A percentile compares a stretch with the other conserved stretches of the same genome.
Conservation (phyloP, 2,113 vertebrate genomes). For the Castor canadensis region DNA sequence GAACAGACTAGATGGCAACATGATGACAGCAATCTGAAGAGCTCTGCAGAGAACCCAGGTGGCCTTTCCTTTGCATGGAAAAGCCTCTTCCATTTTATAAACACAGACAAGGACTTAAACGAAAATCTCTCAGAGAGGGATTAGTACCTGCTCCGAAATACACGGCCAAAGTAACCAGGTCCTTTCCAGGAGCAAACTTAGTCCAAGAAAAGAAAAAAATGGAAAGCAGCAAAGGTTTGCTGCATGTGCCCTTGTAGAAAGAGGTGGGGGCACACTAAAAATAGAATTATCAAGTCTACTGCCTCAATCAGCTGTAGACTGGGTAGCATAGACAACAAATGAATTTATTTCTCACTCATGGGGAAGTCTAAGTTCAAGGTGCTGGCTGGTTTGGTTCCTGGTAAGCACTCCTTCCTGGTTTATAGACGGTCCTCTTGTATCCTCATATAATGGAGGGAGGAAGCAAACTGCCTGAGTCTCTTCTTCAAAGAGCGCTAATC, state of each 20-base stretch:
- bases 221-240: background rate
- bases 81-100: background rate
- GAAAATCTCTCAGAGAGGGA: background rate
- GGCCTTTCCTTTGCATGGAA: background rate
- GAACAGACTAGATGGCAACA: background rate
- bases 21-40: background rate
- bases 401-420: background rate
- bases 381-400: background rate
- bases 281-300: background rate
- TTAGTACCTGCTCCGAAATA: slow-evolving; percentile 28
- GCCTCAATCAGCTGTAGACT: background rate
- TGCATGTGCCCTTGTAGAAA: background rate
- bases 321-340: background rate
- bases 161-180: background rate
- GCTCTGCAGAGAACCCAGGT: background rate
- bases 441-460: background rate
- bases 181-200: background rate
- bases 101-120: background rate
- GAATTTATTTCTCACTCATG: background rate
- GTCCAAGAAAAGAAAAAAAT: background rate
- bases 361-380: background rate
- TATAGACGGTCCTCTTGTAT: background rate
- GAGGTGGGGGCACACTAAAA: background rate
- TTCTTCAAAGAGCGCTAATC: background rate
- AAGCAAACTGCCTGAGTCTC: background rate